Conservation (phyloP, 2,888 invertebrate species). For the Mythimna lalbum region DNA sequence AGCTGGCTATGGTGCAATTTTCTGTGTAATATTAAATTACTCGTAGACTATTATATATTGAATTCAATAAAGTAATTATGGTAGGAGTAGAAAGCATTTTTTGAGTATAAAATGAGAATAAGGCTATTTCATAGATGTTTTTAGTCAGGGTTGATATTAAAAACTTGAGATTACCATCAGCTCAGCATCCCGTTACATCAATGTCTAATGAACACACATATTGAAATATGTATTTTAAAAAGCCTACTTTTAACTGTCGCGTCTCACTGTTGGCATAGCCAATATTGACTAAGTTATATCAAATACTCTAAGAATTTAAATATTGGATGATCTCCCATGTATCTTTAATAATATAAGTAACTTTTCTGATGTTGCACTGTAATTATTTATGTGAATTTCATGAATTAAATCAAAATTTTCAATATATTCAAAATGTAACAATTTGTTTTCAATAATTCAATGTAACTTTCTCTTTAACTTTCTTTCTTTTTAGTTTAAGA, state of each 20-base stretch:
- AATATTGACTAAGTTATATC: slow-evolving; percentile 24
- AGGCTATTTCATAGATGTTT: not conserved
- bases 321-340: slow-evolving; percentile 57
- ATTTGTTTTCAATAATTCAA: not conserved
- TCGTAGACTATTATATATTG: slow-evolving; percentile 6
- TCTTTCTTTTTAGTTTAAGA: slow-evolving; percentile 27
- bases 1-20: slow-evolving; percentile 25
- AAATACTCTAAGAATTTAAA: slow-evolving; percentile 46
- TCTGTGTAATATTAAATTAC: slow-evolving; percentile 7
- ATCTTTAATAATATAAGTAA: slow-evolving; percentile 28
- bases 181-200: not conserved
- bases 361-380: slow-evolving; percentile 15
- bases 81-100: not conserved
- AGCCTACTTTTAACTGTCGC: not conserved
- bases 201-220: not conserved
- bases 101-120: not conserved
- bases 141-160: not conserved
- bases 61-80: not conserved
- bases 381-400: slow-evolving; percentile 35
- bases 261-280: slow-evolving; percentile 14
- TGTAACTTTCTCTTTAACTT: not conserved
- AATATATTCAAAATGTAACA: not conserved
- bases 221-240: not conserved
- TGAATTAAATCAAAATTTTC: not conserved
- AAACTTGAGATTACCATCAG: not conserved